Evolutionary conservation across 2,113 vertebrate genomes (phyloP), one percentile per base, ranked within the genome.

Genomic region (Aptenodytes patagonicus): DNA sequence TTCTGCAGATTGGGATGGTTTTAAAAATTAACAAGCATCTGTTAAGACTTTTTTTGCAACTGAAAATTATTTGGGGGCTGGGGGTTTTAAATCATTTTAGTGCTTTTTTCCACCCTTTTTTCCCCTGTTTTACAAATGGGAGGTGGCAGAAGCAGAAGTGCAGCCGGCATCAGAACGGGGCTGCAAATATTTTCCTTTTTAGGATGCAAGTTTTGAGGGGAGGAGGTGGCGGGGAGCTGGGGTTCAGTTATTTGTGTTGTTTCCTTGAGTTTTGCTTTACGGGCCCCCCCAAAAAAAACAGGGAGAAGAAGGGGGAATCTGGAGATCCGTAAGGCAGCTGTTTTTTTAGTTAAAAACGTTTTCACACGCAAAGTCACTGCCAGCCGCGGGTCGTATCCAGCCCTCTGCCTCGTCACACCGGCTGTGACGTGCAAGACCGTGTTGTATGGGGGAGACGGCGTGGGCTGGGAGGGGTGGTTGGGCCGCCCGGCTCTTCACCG

Each of bases 1-100:
- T 83, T 75, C 81, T 68, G 65, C 73, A 61, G 58, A 66, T 29
- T 44, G 69, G 36, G 76, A 65, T 73, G 76, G 46, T 70, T 92
- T 94, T 58, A 79, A 95, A 88, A 85, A 96, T 77, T 85, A 95
- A 96, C 78, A 93, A 91, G 82, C 87, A 1, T 91, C 89, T 95
- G 93, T 58, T 89, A 87, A 75, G 54, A 52, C 40, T 71, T 84
- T 42, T 83, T 94, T 75, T 83, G 38, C 73, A 87, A 85, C 81
- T 54, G 58, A 85, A 91, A 93, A 95, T 96, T 91, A 94, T 96
- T 90, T 90, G 90, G 47, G 69, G 60, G n/a, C 62, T 89, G 95
- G 22, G 91, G 68, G 9, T 83, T 90, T 96, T 96, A 92, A 95
- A 93, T 77, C 4, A 57, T 93, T 94, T 83, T 93, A 95, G 66